phyloP scores from a whole-genome alignment of 2,113 vertebrate species.

The Gadus chalcogrammus region DNA sequence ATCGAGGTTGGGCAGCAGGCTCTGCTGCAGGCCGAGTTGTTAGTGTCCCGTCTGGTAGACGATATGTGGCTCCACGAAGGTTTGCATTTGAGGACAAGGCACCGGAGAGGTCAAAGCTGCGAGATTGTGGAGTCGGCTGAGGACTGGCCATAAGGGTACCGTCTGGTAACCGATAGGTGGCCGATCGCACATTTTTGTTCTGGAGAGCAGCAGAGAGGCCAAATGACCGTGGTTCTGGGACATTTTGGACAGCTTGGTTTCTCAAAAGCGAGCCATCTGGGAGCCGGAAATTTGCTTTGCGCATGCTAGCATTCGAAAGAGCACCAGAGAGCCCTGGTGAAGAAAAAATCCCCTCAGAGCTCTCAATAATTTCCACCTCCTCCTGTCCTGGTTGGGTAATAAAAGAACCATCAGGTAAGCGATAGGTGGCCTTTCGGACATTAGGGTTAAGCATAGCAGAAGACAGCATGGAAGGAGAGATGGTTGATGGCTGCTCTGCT shows the following conservation, averaged over 20 bases:
- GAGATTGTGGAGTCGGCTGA: not conserved
- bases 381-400: conserved; percentile 25
- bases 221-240: conserved; percentile 36
- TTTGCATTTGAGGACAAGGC: conserved; percentile 17
- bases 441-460: conserved; percentile 59
- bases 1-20: not conserved
- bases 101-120: conserved; percentile 36
- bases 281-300: conserved; percentile 55
- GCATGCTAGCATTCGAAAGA: conserved; percentile 55
- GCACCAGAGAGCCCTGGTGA: conserved; percentile 47
- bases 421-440: conserved; percentile 53
- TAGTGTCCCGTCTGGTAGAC: conserved; percentile 56
- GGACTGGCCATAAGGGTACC: conserved; percentile 46
- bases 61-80: conserved; percentile 26
- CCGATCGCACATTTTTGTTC: conserved; percentile 49
- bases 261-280: conserved; percentile 51
- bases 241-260: conserved; percentile 40
- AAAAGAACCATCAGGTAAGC: conserved; percentile 57
- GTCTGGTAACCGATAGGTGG: conserved; percentile 45
- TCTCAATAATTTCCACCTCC: conserved; percentile 29
- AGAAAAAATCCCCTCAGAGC: conserved; percentile 12
- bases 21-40: conserved; percentile 31
- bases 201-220: conserved; percentile 59
- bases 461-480: conserved; percentile 45
- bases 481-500: conserved; percentile 12